A percentile compares a stretch with the other conserved stretches of the same genome.
Conservation (phyloP, 2,888 invertebrate species). For the Eupithecia tripunctaria region DNA sequence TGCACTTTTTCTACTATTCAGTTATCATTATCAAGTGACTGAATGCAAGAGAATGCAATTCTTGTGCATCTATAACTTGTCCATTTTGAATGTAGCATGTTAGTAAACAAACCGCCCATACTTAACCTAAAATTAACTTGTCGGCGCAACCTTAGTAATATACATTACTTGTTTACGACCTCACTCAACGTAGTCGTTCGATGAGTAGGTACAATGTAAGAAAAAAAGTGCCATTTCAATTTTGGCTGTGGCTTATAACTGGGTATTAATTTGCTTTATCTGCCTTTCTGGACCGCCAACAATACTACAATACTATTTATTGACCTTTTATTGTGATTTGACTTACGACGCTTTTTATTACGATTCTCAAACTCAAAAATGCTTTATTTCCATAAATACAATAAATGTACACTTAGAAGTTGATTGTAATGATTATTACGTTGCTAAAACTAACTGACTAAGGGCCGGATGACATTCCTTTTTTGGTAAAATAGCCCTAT, state of each 20-base stretch:
- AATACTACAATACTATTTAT: constrained; percentile 41
- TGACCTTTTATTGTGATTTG: constrained; percentile 60
- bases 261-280: background rate
- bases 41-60: constrained; percentile 1
- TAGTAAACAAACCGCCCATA: too few species aligned
- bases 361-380: too few species aligned
- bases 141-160: too few species aligned
- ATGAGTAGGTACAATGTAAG: too few species aligned
- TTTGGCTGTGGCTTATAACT: background rate
- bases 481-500: constrained; percentile 78
- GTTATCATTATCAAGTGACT: constrained; percentile 2
- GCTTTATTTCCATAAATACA: too few species aligned
- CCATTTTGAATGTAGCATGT: too few species aligned
- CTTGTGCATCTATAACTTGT: too few species aligned
- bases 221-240: too few species aligned
- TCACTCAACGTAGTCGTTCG: too few species aligned
- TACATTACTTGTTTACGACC: too few species aligned
- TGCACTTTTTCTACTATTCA: constrained; percentile 43
- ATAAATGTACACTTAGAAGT: too few species aligned
- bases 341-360: constrained; percentile 59
- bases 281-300: constrained; percentile 7
- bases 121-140: too few species aligned
- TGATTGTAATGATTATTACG: constrained; percentile 66
- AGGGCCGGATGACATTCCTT: constrained; percentile 55
- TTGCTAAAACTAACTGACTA: constrained; percentile 57